These are phyloP conservation scores for Sebastes trivittatus DNA, from an alignment of 2,797 vertebrate genomes.

Conservation along the genomic window DNA sequence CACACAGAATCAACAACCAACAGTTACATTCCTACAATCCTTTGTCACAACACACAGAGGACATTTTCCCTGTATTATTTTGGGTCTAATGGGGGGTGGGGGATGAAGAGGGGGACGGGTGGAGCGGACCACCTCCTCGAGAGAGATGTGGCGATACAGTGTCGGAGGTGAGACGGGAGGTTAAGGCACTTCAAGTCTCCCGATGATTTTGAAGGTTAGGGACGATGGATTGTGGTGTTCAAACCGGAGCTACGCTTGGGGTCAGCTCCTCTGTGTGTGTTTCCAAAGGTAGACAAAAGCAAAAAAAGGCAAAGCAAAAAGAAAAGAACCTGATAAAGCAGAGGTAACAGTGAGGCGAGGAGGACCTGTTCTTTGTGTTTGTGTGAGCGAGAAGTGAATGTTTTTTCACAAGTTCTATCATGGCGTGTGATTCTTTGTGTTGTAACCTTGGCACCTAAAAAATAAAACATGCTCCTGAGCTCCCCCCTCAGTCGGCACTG, in stretches of 20 bases:
- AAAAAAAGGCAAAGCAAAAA: conserved; percentile 68
- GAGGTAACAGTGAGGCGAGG: conserved; percentile 66
- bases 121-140: neutral
- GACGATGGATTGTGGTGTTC: conserved; percentile 48
- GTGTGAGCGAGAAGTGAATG: conserved; percentile 45
- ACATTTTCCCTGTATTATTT: conserved; percentile 40
- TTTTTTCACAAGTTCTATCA: conserved; percentile 34
- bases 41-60: conserved; percentile 62
- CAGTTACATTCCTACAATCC: conserved; percentile 64
- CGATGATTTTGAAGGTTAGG: conserved; percentile 39
- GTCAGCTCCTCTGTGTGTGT: conserved; percentile 70
- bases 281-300: conserved; percentile 82
- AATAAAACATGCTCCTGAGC: conserved; percentile 71
- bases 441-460: conserved; percentile 76
- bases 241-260: conserved; percentile 68
- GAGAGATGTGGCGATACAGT: conserved; percentile 8
- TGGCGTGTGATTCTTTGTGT: conserved; percentile 37
- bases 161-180: conserved; percentile 50
- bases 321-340: conserved; percentile 70
- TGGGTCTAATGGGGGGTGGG: conserved; percentile 12
- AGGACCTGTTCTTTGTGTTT: conserved; percentile 45
- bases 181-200: conserved; percentile 86
- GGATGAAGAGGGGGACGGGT: conserved; percentile 28
- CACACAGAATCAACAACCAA: conserved; percentile 43
- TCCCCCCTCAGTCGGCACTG: conserved; percentile 64